Evolutionary conservation across 2,797 vertebrate genomes (phyloP).

Genomic region (Hemitrygon akajei): DNA sequence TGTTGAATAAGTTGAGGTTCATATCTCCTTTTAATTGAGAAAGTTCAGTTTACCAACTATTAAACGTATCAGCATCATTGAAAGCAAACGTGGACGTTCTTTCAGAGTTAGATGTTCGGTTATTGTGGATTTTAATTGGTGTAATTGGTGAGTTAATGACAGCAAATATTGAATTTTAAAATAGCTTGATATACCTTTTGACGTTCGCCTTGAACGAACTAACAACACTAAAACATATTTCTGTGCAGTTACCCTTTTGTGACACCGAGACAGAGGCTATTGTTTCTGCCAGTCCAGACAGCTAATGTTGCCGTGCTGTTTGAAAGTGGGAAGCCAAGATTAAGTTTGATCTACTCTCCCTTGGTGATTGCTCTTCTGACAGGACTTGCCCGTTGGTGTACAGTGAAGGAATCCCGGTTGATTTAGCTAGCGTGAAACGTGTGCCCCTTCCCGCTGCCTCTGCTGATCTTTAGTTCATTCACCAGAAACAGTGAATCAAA

Average conservation of each 20-base stretch:
- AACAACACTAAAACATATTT: conserved; percentile 1
- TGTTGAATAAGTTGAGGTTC: not conserved
- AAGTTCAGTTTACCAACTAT: conserved; percentile 17
- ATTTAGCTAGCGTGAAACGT: not conserved
- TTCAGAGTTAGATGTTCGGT: not conserved
- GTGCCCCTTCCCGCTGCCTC: not conserved
- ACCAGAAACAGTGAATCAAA: not conserved
- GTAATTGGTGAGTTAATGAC: not conserved
- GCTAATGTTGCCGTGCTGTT: not conserved
- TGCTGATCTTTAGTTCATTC: not conserved
- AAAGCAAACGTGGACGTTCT: not conserved
- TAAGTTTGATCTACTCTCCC: not conserved
- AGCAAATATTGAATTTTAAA: not conserved
- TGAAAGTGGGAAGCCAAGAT: not conserved
- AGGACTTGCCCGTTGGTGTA: not conserved
- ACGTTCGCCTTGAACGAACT: not conserved
- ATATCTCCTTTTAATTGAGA: not conserved
- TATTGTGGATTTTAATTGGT: not conserved
- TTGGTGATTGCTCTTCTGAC: not conserved
- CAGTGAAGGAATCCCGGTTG: not conserved
- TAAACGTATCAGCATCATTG: not conserved
- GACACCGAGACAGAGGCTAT: too few species aligned
- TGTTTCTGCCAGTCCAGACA: not conserved
- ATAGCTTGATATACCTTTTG: not conserved
- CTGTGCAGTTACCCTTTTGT: not conserved